These are phyloP conservation scores for Yponomeuta plumbellus DNA, from an alignment of 2,888 invertebrate genomes.

Conservation along the genomic window DNA sequence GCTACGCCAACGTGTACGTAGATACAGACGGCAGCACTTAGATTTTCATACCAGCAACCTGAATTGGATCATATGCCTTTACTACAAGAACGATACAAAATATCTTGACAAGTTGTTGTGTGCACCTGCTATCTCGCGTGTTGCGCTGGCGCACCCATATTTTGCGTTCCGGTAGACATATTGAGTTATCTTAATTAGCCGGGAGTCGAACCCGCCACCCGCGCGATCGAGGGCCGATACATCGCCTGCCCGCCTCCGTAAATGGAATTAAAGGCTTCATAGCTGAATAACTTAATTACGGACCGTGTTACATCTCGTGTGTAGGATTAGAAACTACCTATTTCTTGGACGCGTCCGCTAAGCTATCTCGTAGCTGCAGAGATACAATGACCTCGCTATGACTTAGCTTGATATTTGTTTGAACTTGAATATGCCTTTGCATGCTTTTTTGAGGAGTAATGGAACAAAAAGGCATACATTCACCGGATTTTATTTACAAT, in stretches of 20 bases:
- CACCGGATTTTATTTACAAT: too few relatives aligned
- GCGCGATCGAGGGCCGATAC: slow-evolving; percentile 17
- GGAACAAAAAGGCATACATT: too few relatives aligned
- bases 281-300: slow-evolving; percentile 13
- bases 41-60: too few relatives aligned
- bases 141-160: slow-evolving; percentile 43
- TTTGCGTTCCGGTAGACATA: slow-evolving; percentile 42
- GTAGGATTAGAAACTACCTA: background rate
- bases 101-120: too few relatives aligned
- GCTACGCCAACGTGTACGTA: slow-evolving; percentile 31
- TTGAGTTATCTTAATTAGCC: slow-evolving; percentile 55
- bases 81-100: too few relatives aligned
- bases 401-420: too few relatives aligned
- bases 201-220: slow-evolving; percentile 35
- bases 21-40: slow-evolving; percentile 14
- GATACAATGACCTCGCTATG: too few relatives aligned
- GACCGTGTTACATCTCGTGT: background rate
- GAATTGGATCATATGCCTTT: too few relatives aligned
- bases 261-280: slow-evolving; percentile 5
- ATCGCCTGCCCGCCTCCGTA: slow-evolving; percentile 11
- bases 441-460: too few relatives aligned
- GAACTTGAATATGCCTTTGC: too few relatives aligned
- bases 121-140: slow-evolving; percentile 30
- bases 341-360: background rate
- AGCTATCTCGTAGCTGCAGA: too few relatives aligned